Percentiles rank a stretch among this genome's conserved stretches.
These are phyloP conservation scores for Oreohelix idahoensis DNA, from an alignment of 1,140 invertebrate genomes.

Conservation along the genomic window DNA sequence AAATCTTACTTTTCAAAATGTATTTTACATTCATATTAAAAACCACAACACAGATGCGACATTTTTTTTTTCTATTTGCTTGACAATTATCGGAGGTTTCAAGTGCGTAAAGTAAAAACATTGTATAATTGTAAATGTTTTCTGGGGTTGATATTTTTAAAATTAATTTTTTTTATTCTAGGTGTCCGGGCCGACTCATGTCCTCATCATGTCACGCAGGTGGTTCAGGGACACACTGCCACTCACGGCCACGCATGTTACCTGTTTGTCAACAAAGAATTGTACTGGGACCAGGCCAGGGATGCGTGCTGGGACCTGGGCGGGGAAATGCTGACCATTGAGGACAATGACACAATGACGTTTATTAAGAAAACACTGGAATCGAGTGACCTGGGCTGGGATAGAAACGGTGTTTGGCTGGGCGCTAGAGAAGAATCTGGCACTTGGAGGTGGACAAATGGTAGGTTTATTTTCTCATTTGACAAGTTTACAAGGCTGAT, in stretches of 20 bases:
- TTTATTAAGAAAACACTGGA: constrained; percentile 52
- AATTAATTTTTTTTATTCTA: too few species aligned
- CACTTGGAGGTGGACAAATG: constrained; percentile 58
- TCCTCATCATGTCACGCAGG: background rate
- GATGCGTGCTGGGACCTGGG: constrained; percentile 54
- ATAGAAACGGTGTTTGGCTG: constrained; percentile 57
- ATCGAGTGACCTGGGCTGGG: constrained; percentile 52
- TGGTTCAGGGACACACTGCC: background rate
- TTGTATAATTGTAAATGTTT: too few species aligned
- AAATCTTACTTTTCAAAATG: too few species aligned
- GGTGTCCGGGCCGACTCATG: background rate
- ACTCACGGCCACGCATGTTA: constrained; percentile 49
- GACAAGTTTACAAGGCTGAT: too few species aligned
- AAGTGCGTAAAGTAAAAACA: too few species aligned
- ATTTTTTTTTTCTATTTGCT: too few species aligned
- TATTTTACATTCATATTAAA: too few species aligned
- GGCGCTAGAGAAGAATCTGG: constrained; percentile 48
- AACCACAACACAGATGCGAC: too few species aligned
- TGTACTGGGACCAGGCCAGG: constrained; percentile 56
- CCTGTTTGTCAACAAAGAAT: constrained; percentile 56
- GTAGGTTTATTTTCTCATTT: too few species aligned
- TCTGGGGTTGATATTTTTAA: too few species aligned
- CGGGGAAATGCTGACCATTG: constrained; percentile 52
- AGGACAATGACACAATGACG: constrained; percentile 50
- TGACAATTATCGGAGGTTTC: too few species aligned